Evolutionary conservation across 2,113 vertebrate genomes (phyloP), one percentile per base, ranked within the genome.

Genomic region (Cisticola juncidis): DNA sequence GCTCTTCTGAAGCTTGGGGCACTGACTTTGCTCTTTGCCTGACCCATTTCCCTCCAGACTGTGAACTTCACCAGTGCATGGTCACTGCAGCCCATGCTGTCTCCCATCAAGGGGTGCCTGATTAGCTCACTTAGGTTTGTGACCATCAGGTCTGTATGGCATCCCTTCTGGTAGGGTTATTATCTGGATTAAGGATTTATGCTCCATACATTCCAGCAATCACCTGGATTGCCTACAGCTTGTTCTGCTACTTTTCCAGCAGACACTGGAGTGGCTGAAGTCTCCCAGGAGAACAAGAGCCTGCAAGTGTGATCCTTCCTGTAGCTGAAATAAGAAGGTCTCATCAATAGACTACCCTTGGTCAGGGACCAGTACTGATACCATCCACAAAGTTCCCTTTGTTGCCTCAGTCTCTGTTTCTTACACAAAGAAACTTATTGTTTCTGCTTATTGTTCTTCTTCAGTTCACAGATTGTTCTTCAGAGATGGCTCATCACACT

Each of bases 101-200:
- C 18, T 65, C 26, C 31, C 4, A 1, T 58, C 1, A 0, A 72
- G 35, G 12, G 0, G 7, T 72, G 22, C 15, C 5, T 36, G 15
- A 11, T 72, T 33, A 72, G 31, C 19, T 53, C 28, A 9, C 19
- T 73, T 29, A 25, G 12, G 20, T 33, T 66, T 57, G 45, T 73
- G 36, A 45, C 38, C 16, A 8, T 81, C 36, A 33, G 33, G 19
- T 58, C 23, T 19, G 23, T 44, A 36, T 42, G 57, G 8, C 3
- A 4, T 64, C 22, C 42, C 25, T 42, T 65, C 26, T 57, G 19
- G 8, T 9, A 35, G 17, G 21, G 9, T 62, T 62, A 25, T 87
- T 56, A 18, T 24, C 16, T 47, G 57, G 36, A 9, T 68, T 36
- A 69, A 36, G 36, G 26, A 69, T 15, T 36, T 68, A 33, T 8